These are phyloP conservation scores for Melierax canorus DNA, from an alignment of 2,113 vertebrate species.

Conservation along the genomic window DNA sequence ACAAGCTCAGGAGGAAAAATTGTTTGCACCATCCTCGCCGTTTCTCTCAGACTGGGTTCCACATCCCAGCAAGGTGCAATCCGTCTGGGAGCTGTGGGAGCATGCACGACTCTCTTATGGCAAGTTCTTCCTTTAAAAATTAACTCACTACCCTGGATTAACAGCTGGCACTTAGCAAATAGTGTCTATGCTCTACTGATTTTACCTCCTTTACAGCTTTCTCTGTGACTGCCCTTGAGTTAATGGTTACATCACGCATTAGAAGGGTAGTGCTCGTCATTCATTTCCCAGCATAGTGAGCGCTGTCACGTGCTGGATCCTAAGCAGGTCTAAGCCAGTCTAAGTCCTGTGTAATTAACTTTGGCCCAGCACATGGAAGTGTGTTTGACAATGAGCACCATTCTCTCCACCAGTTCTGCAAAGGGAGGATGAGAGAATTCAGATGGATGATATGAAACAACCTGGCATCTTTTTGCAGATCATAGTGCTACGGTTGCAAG, in stretches of 20 bases:
- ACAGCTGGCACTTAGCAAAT: not conserved
- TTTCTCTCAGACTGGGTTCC: not conserved
- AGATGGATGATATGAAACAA: not conserved
- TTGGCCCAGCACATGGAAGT: not conserved
- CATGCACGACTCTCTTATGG: fast-evolving
- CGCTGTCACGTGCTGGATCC: not conserved
- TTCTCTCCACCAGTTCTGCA: not conserved
- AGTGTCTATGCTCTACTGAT: not conserved
- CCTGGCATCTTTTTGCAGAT: not conserved
- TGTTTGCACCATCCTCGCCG: fast-evolving
- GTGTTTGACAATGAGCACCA: not conserved
- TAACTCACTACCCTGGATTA: not conserved
- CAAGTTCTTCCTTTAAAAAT: conserved; percentile 8
- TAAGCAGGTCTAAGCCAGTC: not conserved
- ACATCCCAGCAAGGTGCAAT: not conserved
- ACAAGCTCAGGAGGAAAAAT: not conserved
- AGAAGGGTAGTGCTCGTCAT: not conserved
- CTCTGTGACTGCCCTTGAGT: not conserved
- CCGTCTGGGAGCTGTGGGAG: not conserved
- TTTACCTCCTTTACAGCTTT: not conserved
- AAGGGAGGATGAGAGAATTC: not conserved
- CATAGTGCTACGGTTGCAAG: not conserved
- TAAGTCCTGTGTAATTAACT: not conserved
- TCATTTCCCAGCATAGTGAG: not conserved
- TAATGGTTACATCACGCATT: not conserved